These are phyloP conservation scores for Drosophila basisetae DNA, from an alignment of 2,888 invertebrate genomes.

Conservation along the genomic window DNA sequence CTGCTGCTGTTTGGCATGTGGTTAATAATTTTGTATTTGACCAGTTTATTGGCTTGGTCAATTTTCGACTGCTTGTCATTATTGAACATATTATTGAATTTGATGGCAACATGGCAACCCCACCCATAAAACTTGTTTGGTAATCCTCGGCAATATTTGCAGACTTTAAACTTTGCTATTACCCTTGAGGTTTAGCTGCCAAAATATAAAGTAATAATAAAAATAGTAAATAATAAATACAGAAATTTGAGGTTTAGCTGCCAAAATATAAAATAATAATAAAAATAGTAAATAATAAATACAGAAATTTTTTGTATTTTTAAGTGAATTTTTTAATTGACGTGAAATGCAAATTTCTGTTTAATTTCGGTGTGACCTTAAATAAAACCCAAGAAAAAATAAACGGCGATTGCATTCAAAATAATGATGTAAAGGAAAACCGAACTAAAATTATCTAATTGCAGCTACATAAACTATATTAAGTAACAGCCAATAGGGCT, in stretches of 20 bases:
- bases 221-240: slow-evolving; percentile 5
- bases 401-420: slow-evolving; percentile 28
- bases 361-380: slow-evolving; percentile 34
- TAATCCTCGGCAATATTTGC: slow-evolving; percentile 57
- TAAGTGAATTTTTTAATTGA: slow-evolving; percentile 11
- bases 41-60: slow-evolving; percentile 63
- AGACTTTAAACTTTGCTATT: slow-evolving; percentile 19
- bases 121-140: slow-evolving; percentile 48
- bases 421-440: slow-evolving; percentile 34
- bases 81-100: slow-evolving; percentile 44
- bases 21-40: slow-evolving; percentile 42
- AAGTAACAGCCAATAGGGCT: slow-evolving; percentile 17
- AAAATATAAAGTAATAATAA: slow-evolving; percentile 8
- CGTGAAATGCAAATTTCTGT: slow-evolving; percentile 33
- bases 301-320: slow-evolving; percentile 3
- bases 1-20: slow-evolving; percentile 34
- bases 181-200: slow-evolving; percentile 37
- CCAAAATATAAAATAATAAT: slow-evolving; percentile 15
- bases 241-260: slow-evolving; percentile 16
- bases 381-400: slow-evolving; percentile 14
- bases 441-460: slow-evolving; percentile 59
- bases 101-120: slow-evolving; percentile 41
- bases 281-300: slow-evolving; percentile 4
- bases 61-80: slow-evolving; percentile 57
- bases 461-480: slow-evolving; percentile 42